Evolutionary conservation across 1,140 invertebrate genomes (phyloP).

Genomic region (Apis florea): DNA sequence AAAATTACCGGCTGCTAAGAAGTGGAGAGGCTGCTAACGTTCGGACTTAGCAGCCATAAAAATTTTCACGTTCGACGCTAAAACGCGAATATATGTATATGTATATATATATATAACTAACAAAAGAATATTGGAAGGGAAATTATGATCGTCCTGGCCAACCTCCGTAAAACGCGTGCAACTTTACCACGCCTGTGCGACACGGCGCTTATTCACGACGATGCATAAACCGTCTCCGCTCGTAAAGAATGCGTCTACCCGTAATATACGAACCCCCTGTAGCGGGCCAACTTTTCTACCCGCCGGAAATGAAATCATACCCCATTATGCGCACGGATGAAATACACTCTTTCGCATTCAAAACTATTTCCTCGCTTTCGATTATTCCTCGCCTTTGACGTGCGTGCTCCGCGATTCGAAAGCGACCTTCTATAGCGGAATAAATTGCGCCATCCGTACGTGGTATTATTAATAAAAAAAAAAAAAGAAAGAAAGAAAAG

Average conservation of each 20-base stretch:
- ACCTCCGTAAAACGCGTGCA: slow-evolving; percentile 7
- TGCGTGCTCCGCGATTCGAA: not conserved
- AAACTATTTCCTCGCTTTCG: slow-evolving; percentile 22
- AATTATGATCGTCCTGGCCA: slow-evolving; percentile 5
- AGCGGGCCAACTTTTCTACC: not conserved
- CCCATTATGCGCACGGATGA: not conserved
- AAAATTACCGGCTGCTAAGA: not conserved
- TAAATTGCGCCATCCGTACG: not conserved
- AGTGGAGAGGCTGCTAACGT: not conserved
- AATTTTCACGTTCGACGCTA: not conserved
- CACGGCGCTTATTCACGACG: slow-evolving; percentile 31
- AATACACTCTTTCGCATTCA: not conserved
- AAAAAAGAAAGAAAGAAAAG: too few relatives aligned
- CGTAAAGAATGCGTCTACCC: slow-evolving; percentile 16
- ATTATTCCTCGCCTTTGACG: not conserved
- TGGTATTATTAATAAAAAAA: too few relatives aligned
- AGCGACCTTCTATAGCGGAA: not conserved
- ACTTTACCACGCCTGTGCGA: not conserved
- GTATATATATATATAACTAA: too few relatives aligned
- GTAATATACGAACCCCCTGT: slow-evolving; percentile 14
- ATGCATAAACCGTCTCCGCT: slow-evolving; percentile 23
- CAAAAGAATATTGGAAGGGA: slow-evolving; percentile 27
- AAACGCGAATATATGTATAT: not conserved
- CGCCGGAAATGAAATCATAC: slow-evolving; percentile 30
- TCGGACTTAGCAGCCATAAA: slow-evolving; percentile 3